These are phyloP conservation scores for Cossypha heuglini DNA, from an alignment of 2,797 vertebrate genomes.

Conservation along the genomic window DNA sequence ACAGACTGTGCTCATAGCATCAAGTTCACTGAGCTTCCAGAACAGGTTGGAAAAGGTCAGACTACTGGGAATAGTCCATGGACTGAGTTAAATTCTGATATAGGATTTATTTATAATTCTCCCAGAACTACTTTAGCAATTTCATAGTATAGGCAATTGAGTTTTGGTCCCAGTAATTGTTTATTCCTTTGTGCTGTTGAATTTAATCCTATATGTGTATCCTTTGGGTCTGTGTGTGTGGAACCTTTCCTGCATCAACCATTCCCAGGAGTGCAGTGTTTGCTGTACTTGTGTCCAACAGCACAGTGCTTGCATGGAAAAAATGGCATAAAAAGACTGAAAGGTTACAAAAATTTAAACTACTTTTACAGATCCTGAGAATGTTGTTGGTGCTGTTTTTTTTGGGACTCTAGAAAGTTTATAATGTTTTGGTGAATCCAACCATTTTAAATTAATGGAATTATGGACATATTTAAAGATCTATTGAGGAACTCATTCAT, in stretches of 20 bases:
- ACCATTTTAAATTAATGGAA: not conserved
- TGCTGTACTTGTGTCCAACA: not conserved
- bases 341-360: not conserved
- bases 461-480: not conserved
- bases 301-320: not conserved
- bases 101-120: not conserved
- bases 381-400: not conserved
- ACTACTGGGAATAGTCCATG: not conserved
- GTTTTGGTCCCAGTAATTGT: conserved; percentile 36
- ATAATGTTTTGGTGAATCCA: not conserved
- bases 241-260: not conserved
- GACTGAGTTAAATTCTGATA: not conserved
- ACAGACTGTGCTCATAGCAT: not conserved
- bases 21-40: not conserved
- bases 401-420: not conserved
- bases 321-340: not conserved
- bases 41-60: not conserved
- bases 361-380: not conserved
- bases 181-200: conserved; percentile 23
- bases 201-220: not conserved
- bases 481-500: accelerated
- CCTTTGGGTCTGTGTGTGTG: not conserved
- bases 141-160: conserved; percentile 14
- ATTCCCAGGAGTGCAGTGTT: not conserved
- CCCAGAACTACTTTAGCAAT: not conserved